Evolutionary conservation across 2,888 invertebrate genomes (phyloP), one percentile per base, ranked within the genome.

Genomic region (Orchesella flavescens): DNA sequence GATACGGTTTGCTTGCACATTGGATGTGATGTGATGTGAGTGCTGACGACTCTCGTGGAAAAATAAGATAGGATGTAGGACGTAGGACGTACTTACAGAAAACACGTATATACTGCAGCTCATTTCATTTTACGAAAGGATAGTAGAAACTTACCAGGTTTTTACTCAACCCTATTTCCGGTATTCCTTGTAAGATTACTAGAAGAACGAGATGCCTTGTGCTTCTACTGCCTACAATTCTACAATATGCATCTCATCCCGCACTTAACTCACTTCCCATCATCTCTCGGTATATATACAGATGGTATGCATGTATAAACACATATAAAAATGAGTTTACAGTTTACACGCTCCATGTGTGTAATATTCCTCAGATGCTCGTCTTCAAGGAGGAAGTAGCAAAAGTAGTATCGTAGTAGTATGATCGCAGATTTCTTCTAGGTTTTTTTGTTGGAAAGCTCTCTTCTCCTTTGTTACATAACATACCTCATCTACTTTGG

Each of bases 81-180:
- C n/a, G 61, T 13, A 61, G 61, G 2, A 15, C n/a, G 61, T 13
- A 61, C 23, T 0, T 23, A 24, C 24, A 61, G 13, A 61, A 21
- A n/a, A 17, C 21, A 59, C 59, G 46, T 46, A 46, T 10, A 59
- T 17, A 17, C 53, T 53, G 15, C 34, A 69, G 59, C 69, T 77
- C 68, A 69, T 77, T 77, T 69, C 59, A 57, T 23, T 69, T 65
- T 24, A 69, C 46, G 69, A 59, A 61, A 71, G 53, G 43, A 23
- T 55, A 53, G 53, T 59, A 23, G 65, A 72, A 68, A 79, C 78
- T 63, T 57, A 46, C 49, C 73, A 66, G 57, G 66, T 68, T 69
- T 75, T 75, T 80, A 75, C 82, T 82, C 82, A 76, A 73, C 44
- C 76, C 63, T 71, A 82, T 82, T 82, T 82, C 82, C 82, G 82